A percentile compares a stretch with the other conserved stretches of the same genome.
phyloP scores from a whole-genome alignment of 2,113 vertebrate genomes.

The Psammodynastes pulverulentus region DNA sequence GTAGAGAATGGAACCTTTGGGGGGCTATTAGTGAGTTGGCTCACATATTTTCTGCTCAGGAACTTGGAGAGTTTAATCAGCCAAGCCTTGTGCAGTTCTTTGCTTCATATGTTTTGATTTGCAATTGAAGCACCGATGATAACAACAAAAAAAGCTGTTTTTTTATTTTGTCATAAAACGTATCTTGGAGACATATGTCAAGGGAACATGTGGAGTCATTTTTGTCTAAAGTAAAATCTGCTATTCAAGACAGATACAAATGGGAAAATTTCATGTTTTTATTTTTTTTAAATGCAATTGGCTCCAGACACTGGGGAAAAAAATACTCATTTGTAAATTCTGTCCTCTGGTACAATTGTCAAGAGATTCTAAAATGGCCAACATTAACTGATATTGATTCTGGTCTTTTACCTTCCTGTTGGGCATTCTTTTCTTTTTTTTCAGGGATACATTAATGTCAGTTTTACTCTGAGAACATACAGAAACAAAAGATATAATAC shows the following conservation, averaged over 20 bases:
- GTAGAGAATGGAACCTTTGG: conserved; percentile 44
- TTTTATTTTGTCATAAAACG: conserved; percentile 51
- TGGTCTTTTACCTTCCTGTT: background rate
- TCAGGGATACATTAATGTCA: background rate
- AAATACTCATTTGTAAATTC: conserved; percentile 34
- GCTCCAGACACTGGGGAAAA: conserved; percentile 39
- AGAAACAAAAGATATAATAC: conserved; percentile 20
- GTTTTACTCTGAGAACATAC: conserved; percentile 28
- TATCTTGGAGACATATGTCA: conserved; percentile 61
- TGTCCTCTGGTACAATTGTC: conserved; percentile 28
- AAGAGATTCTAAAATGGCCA: conserved; percentile 12
- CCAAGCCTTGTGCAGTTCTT: conserved; percentile 34
- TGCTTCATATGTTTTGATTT: conserved; percentile 55
- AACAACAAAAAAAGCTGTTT: conserved; percentile 26
- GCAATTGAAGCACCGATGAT: conserved; percentile 45
- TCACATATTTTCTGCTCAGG: conserved; percentile 45
- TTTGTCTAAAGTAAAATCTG: conserved; percentile 63
- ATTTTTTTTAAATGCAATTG: conserved; percentile 53
- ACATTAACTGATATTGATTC: conserved; percentile 24
- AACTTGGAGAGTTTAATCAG: conserved; percentile 51
- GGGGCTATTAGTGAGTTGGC: conserved; percentile 37
- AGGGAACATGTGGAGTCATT: conserved; percentile 51
- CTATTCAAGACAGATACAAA: conserved; percentile 52
- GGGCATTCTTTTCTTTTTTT: conserved; percentile 15
- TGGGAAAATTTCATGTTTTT: conserved; percentile 46